Evolutionary conservation across 2,797 vertebrate genomes (phyloP), one percentile per base, ranked within the genome.

Genomic region (Crenuchus spilurus): DNA sequence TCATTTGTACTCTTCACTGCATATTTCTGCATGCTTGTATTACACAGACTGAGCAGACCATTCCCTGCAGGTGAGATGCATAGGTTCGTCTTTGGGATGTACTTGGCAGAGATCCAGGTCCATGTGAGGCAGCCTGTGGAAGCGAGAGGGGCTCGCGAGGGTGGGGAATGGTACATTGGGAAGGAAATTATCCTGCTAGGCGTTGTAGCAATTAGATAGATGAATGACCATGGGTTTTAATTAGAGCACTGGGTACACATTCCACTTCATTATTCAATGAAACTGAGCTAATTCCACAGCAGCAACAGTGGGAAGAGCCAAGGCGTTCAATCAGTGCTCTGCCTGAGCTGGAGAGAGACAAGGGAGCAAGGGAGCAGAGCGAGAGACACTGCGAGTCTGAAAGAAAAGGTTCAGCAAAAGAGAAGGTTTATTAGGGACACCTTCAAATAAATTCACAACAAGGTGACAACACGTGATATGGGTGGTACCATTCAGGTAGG

Each of bases 201-300:
- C 93, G 92, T 82, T 93, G 91, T 88, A 93, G 94, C 94, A 95
- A 92, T 97, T 97, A 97, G 92, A 91, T 92, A 96, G 95, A 98
- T 93, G 90, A 94, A 97, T 95, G 93, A 88, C 92, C 87, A 77
- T 86, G 74, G 80, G 88, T 92, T 96, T 96, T 96, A 96, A 97
- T 96, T 96, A 95, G 94, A 96, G 93, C 87, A 85, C 88, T 87
- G 91, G 93, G 90, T 94, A 92, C 89, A 94, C 65, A 88, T 87
- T 91, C 89, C 84, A 85, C 88, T 90, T 87, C 90, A 91, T 95
- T 94, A 94, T 91, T 94, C 88, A 86, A 90, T 89, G 87, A 86
- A 92, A 93, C 84, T 81, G 83, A 87, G 81, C 87, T 90, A 90
- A 90, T 85, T 86, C 89, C 91, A 85, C 72, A 44, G 87, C n/a